Conservation (phyloP, 2,797 vertebrate genomes). For the Sebastes taczanowskii region DNA sequence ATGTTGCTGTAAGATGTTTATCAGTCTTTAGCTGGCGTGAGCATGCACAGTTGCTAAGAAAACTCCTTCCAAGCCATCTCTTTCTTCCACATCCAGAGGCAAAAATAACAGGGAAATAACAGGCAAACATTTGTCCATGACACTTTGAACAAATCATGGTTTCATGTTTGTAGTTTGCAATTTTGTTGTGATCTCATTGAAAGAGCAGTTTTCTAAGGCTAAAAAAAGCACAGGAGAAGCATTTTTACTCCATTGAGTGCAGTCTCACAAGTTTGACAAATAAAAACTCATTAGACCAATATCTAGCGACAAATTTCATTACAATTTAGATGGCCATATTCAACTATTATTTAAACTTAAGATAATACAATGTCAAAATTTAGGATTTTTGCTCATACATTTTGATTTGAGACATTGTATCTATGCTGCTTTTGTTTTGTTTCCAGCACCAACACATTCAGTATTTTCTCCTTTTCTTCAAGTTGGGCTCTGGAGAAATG, state of each 20-base stretch:
- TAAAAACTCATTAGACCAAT: not conserved
- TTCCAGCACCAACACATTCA: not conserved
- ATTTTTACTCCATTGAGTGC: not conserved
- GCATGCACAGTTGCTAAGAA: constrained; percentile 20
- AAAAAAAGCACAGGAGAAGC: not conserved
- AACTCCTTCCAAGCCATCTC: not conserved
- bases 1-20: not conserved
- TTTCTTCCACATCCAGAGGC: not conserved
- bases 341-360: not conserved
- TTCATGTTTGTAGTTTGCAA: not conserved
- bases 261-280: not conserved
- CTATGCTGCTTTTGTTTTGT: not conserved
- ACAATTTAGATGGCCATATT: not conserved
- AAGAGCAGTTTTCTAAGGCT: not conserved
- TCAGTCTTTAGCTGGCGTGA: not conserved
- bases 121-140: not conserved
- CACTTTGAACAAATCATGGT: not conserved
- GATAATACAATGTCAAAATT: not conserved
- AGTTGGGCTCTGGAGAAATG: not conserved
- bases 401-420: not conserved
- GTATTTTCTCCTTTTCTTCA: not conserved
- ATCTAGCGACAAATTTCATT: not conserved
- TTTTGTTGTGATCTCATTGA: not conserved
- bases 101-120: not conserved
- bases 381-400: not conserved